Evolutionary conservation across 2,888 invertebrate genomes (phyloP).

Genomic region (Micropterix aruncella): DNA sequence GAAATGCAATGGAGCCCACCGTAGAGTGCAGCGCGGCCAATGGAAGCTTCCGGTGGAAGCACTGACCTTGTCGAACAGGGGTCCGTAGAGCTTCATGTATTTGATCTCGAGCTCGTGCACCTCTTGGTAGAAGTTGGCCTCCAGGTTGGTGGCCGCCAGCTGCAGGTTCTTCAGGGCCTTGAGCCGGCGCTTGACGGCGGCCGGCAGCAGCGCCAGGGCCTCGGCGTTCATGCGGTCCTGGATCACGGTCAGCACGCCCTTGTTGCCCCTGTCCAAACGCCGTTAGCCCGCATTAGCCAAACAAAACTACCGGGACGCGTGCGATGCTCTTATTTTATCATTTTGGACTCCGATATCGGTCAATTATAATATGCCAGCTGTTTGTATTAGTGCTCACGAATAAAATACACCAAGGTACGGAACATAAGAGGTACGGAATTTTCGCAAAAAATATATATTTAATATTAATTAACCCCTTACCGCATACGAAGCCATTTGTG

Average conservation of each 20-base stretch:
- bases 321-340: too few species aligned
- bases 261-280: slow-evolving; percentile 30
- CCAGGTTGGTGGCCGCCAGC: slow-evolving; percentile 69
- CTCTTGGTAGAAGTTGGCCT: slow-evolving; percentile 87
- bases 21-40: background rate
- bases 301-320: too few species aligned
- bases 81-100: slow-evolving; percentile 67
- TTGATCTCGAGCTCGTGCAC: slow-evolving; percentile 88
- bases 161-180: slow-evolving; percentile 80
- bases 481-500: too few species aligned
- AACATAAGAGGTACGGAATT: too few species aligned
- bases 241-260: slow-evolving; percentile 44
- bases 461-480: too few species aligned
- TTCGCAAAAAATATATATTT: too few species aligned
- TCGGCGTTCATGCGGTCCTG: slow-evolving; percentile 43
- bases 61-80: slow-evolving; percentile 62
- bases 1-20: background rate
- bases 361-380: too few species aligned
- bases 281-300: too few species aligned
- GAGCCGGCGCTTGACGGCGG: slow-evolving; percentile 64
- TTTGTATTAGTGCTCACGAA: too few species aligned
- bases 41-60: slow-evolving; percentile 1
- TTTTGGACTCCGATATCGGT: too few species aligned
- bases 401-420: too few species aligned
- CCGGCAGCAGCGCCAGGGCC: slow-evolving; percentile 49